Base-by-base conservation (phyloP, 2,797 vertebrate species). In the Notolepis coatsorum region DNA sequence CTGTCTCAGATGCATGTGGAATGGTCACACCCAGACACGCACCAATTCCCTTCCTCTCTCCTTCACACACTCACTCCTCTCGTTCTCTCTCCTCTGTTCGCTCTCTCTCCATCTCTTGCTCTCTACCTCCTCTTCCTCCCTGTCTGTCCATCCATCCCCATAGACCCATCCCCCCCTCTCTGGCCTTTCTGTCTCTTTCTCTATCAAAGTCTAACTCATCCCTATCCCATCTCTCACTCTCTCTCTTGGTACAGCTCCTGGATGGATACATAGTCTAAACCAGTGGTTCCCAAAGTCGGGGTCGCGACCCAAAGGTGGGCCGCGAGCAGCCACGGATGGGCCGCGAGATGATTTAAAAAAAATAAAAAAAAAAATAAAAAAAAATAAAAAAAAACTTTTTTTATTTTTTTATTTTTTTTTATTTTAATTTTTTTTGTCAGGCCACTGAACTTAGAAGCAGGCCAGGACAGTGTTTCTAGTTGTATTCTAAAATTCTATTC, bases 61-160 rank as follows among this genome's bases (percentile, higher is more conserved):
- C 1, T 37, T 8, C 18, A 12, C 7, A 18, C 9, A 6, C 23
- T 25, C 10, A 4, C 5, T 1, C 25, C 48, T 5, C 61, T 35
- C 61, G 71, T 35, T 15, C 24, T 62, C 70, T 46, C 57, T 62
- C 54, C 21, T 31, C 4, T 55, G 41, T 24, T 58, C 60, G 50
- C 39, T 57, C 45, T 23, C 72, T n/a, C n/a, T n/a, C n/a, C n/a
- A 43, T 51, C 59, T 71, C 68, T 33, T 64, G 54, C 47, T 61
- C 33, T 68, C 37, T 61, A 33, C 58, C 42, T 52, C 27, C 33
- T 59, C 59, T 35, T 43, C 68, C 45, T 64, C 61, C 61, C 56
- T 27, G 1, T 18, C 13, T 35, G 17, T 1, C 37, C 5, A 9
- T 20, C 7, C 8, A 3, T 13, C 23, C n/a, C 10, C 12, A 3